Conservation (phyloP, 1,140 invertebrate genomes). For the Trissolcus basalis region DNA sequence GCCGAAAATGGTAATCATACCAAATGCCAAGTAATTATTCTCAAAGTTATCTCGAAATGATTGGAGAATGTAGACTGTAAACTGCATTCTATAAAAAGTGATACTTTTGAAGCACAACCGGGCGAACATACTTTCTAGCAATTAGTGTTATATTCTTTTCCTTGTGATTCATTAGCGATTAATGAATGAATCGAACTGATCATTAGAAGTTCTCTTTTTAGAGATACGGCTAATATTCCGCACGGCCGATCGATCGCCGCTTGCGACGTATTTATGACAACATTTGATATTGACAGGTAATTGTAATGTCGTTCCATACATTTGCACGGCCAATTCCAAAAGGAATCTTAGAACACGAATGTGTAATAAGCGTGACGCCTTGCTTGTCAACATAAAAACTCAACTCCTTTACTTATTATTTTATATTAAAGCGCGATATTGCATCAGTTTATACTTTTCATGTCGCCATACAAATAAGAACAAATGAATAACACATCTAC, state of each 20-base stretch:
- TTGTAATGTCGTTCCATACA: conserved; percentile 19
- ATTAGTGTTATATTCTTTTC: conserved; percentile 46
- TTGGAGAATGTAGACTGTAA: conserved; percentile 17
- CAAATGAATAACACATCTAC: conserved; percentile 1
- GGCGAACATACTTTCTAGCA: conserved; percentile 39
- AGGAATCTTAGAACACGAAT: conserved; percentile 42
- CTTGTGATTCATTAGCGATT: conserved; percentile 39
- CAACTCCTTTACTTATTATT: conserved; percentile 36
- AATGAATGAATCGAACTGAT: conserved; percentile 42
- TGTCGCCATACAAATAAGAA: conserved; percentile 4
- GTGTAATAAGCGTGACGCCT: conserved; percentile 35
- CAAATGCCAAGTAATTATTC: conserved; percentile 9
- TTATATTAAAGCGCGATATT: conserved; percentile 39
- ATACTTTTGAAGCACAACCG: conserved; percentile 31
- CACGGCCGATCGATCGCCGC: background rate
- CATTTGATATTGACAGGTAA: conserved; percentile 38
- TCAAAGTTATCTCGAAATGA: background rate
- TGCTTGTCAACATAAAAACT: conserved; percentile 26
- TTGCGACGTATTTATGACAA: conserved; percentile 10
- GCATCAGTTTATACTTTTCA: conserved; percentile 26
- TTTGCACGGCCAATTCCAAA: conserved; percentile 26
- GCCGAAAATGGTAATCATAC: background rate
- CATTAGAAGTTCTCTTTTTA: conserved; percentile 36
- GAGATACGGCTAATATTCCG: conserved; percentile 13
- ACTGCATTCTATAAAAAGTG: conserved; percentile 37